Percentiles rank a stretch among this genome's conserved stretches.
Evolutionary conservation across 1,140 invertebrate species (phyloP).

Genomic region (Apolygus lucorum): DNA sequence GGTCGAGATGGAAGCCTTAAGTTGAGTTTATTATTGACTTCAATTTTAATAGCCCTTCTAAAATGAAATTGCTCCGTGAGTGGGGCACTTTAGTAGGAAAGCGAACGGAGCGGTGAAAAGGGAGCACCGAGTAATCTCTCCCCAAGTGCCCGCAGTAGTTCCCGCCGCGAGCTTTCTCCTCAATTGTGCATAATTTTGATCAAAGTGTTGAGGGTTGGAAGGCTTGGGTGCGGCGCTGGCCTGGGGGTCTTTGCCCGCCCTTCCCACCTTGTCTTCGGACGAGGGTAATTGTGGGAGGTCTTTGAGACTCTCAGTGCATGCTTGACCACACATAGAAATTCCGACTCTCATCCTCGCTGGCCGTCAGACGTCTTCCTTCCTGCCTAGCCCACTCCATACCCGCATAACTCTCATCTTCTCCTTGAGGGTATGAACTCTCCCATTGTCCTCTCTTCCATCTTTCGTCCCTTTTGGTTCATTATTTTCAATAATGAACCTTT

Average conservation of each 20-base stretch:
- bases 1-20: too few relatives aligned
- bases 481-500: too few relatives aligned
- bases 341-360: too few relatives aligned
- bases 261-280: too few relatives aligned
- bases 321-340: conserved; percentile 11
- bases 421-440: too few relatives aligned
- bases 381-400: too few relatives aligned
- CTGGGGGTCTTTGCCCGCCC: not conserved
- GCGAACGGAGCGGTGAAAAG: too few relatives aligned
- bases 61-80: not conserved
- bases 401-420: too few relatives aligned
- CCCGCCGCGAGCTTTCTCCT: not conserved
- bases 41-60: not conserved
- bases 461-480: too few relatives aligned
- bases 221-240: not conserved
- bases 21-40: not conserved
- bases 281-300: conserved; percentile 5
- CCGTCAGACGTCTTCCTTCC: conserved; percentile 1
- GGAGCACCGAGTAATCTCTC: not conserved
- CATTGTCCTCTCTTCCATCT: too few relatives aligned
- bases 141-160: not conserved
- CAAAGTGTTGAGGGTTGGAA: conserved; percentile 7
- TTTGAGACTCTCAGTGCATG: not conserved
- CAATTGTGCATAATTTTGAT: conserved; percentile 13
- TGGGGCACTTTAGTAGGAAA: not conserved